Conservation (phyloP, 2,113 vertebrate species). For the Lampris incognitus region DNA sequence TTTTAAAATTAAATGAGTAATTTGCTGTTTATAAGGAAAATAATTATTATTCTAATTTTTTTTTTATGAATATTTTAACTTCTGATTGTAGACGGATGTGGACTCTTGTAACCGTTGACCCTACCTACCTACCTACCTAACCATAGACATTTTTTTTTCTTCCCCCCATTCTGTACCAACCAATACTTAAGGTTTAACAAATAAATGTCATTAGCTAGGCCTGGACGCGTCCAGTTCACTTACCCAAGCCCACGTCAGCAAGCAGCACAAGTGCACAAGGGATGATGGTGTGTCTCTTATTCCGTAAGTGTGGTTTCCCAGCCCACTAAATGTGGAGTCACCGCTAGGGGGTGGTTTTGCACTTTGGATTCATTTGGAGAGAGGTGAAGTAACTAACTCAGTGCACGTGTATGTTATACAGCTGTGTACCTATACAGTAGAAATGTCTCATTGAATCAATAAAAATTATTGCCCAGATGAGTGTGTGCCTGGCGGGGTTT, state of each 20-base stretch:
- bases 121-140: constrained; percentile 35
- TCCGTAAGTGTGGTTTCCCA: constrained; percentile 17
- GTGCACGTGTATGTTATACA: constrained; percentile 57
- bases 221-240: constrained; percentile 11
- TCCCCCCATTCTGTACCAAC: constrained; percentile 24
- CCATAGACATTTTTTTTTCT: neutral
- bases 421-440: constrained; percentile 56
- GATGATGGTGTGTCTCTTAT: constrained; percentile 7
- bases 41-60: constrained; percentile 34
- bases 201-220: neutral
- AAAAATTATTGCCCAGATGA: constrained; percentile 45
- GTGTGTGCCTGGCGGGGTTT: neutral
- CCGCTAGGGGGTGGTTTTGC: constrained; percentile 37
- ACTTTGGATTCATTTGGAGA: constrained; percentile 66
- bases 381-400: constrained; percentile 54
- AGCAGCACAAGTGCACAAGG: neutral
- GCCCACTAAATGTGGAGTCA: constrained; percentile 41
- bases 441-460: constrained; percentile 64
- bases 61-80: constrained; percentile 69
- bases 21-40: constrained; percentile 63
- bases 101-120: constrained; percentile 55
- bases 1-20: constrained; percentile 65
- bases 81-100: constrained; percentile 65
- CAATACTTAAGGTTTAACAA: constrained; percentile 34
- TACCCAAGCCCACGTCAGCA: neutral